These are phyloP conservation scores for Anniella stebbinsi DNA, from an alignment of 2,797 vertebrate genomes.

Conservation along the genomic window DNA sequence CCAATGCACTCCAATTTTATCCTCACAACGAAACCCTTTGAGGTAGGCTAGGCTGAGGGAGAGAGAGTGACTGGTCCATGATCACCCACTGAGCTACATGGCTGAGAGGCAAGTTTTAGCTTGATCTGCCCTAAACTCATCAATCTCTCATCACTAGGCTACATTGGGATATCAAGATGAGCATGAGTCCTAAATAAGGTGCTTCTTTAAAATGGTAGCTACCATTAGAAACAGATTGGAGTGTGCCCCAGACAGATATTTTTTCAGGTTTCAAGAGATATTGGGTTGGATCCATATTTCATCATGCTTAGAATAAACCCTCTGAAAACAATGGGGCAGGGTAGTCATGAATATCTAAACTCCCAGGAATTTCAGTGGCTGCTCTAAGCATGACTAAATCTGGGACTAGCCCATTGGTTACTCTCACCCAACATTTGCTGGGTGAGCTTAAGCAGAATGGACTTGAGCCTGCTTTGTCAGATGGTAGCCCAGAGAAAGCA, in stretches of 20 bases:
- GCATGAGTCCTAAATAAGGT: neutral
- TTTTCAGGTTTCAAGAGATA: neutral
- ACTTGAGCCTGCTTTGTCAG: neutral
- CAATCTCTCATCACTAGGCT: neutral
- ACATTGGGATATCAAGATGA: neutral
- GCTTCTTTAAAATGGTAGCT: too few relatives aligned
- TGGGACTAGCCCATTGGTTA: neutral
- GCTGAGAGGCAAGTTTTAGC: neutral
- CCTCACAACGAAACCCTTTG: too few relatives aligned
- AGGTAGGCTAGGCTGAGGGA: too few relatives aligned
- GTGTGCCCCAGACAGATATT: neutral
- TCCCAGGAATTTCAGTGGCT: too few relatives aligned
- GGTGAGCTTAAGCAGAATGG: too few relatives aligned
- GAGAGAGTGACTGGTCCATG: too few relatives aligned
- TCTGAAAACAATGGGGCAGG: too few relatives aligned
- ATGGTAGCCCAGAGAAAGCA: neutral
- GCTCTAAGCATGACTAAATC: too few relatives aligned
- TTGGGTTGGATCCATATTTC: neutral
- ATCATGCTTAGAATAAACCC: too few relatives aligned
- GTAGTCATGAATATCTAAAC: too few relatives aligned
- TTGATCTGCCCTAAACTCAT: neutral
- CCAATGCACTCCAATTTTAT: neutral
- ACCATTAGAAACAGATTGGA: neutral
- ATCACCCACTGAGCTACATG: neutral
- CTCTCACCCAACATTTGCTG: neutral